Base-by-base conservation (phyloP, 2,888 invertebrate genomes). In the Rhimphoctona megacephalus region DNA sequence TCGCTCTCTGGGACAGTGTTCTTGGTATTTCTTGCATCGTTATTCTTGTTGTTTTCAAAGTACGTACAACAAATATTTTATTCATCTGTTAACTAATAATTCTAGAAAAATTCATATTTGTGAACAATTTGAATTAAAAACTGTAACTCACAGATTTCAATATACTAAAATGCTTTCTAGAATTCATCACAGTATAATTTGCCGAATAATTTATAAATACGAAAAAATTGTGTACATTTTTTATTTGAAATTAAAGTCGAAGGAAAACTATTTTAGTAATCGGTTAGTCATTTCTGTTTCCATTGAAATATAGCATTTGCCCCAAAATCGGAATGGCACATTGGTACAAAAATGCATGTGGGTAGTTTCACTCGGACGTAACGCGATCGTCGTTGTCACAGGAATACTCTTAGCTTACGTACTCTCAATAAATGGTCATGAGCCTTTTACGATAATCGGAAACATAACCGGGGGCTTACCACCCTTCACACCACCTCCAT, bases 361-460 rank as follows among this genome's bases (percentile, higher is more conserved):
- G 96, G 94, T 97, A 85, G 90, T 96, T 19, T 96, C 97, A 1
- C 95, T 97, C 36, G 97, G 96, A 0, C 95, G 98, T 82, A 98
- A 98, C 94, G 98, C 98, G 0, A 93, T 98, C 19, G 96, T 97
- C 2, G 98, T 98, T 30, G 95, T 98, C 77, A 91, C 95, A 1
- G 97, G 97, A 7, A 96, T 97, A 1, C 87, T 96, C 1, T 90
- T 98, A 36, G 97, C 97, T 0, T 96, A 96, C 89, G 89, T 94
- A 4, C 92, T 96, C 0, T 95, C 94, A 30, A 85, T 92, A 2
- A 94, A 96, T 85, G 95, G 94, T 0, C 85, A 94, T 0, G 92
- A 95, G 70, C 97, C 97, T 0, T 97, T 98, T 90, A 95, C 95
- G 72, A 94, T 98, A n/a, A 97, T 97, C 72, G 97, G 97, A 94